Base-by-base conservation (phyloP, 2,113 vertebrate species). In the Apus apus region DNA sequence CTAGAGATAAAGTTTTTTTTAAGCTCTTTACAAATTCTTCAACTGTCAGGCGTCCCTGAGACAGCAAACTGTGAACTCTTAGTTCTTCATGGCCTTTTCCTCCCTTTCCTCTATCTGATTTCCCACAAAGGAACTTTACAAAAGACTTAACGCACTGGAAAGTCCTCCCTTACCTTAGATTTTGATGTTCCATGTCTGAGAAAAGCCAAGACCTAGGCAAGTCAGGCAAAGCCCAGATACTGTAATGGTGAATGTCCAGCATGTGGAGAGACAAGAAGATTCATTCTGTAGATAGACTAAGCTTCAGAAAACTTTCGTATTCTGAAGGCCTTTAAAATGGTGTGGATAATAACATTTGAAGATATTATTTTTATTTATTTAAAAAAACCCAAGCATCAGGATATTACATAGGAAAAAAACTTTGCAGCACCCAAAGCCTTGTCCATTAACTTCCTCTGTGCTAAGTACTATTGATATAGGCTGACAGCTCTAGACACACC, bases 261-360 rank as follows among this genome's bases (percentile, higher is more conserved):
- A 26, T 48, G 26, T 56, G 17, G 21, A 50, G 15, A 51, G 15
- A 38, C 19, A 36, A 36, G 11, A 65, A 65, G 32, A 66, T 38
- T 13, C 2, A 1, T 60, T 32, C 26, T 60, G 32, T 75, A 92
- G 83, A 75, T 38, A 76, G 32, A 74, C 51, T 86, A 38, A 65
- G 50, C 53, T 85, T 68, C 26, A 60, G 65, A 95, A 93, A 82
- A 23, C 5, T 4, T 25, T 90, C 20, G 89, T 80, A 77, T 92
- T 90, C 92, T 96, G 82, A 87, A 96, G 66, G 30, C 26, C 43
- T 86, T 38, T 70, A 78, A 93, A 94, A 84, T 46, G 36, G 67
- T 68, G 81, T 78, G 57, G 38, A 72, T 77, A 80, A 94, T 92
- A 86, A 80, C 85, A 93, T 85, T 87, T 94, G 87, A 88, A 96